A percentile compares a stretch with the other conserved stretches of the same genome.
These are phyloP conservation scores for Danio jaintianensis DNA, from an alignment of 2,797 vertebrate species.

Conservation along the genomic window DNA sequence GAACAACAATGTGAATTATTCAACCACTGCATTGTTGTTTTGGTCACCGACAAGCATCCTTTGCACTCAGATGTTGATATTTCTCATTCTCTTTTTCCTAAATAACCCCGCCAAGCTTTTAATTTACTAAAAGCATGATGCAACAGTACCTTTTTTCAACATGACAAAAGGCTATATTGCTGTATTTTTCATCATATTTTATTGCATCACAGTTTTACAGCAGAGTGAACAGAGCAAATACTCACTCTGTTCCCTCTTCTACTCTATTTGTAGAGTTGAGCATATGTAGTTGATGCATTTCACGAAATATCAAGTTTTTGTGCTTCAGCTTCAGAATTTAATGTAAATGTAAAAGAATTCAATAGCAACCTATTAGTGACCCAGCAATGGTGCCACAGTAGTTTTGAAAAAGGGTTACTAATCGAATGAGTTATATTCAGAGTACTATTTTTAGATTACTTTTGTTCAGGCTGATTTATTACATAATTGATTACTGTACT, in stretches of 20 bases:
- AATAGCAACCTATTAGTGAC: too few relatives aligned
- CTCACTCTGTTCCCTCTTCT: too few relatives aligned
- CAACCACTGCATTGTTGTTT: background rate
- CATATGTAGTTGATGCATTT: background rate
- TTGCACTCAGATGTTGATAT: background rate
- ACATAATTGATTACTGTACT: too few relatives aligned
- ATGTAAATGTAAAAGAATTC: too few relatives aligned
- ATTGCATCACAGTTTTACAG: background rate
- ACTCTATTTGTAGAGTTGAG: background rate
- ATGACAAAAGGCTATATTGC: slow-evolving; percentile 11
- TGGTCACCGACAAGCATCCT: background rate
- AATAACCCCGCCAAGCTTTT: background rate
- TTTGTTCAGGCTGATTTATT: too few relatives aligned
- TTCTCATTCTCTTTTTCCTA: background rate
- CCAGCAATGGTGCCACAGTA: too few relatives aligned
- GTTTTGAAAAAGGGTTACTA: too few relatives aligned
- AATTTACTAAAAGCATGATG: slow-evolving; percentile 3
- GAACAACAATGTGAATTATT: background rate
- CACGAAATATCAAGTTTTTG: background rate
- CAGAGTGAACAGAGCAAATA: background rate
- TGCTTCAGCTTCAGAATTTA: background rate
- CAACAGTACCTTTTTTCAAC: background rate
- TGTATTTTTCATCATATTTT: background rate
- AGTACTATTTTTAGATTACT: too few relatives aligned
- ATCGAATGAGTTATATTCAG: too few relatives aligned